These are phyloP conservation scores for Melanostigma gelatinosum DNA, from an alignment of 2,113 vertebrate genomes.

Conservation along the genomic window DNA sequence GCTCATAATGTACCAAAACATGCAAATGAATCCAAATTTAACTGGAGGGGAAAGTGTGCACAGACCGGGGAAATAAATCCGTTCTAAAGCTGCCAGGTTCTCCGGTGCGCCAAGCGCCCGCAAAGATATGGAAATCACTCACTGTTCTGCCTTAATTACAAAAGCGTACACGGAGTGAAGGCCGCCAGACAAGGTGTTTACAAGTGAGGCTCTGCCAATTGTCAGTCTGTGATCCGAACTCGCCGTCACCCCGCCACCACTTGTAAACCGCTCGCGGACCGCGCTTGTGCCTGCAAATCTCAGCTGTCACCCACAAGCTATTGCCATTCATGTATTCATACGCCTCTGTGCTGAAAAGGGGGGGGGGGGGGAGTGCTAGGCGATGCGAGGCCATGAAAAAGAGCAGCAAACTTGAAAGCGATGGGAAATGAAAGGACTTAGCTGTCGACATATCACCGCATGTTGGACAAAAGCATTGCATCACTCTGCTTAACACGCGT, in stretches of 20 bases:
- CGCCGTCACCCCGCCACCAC: background rate
- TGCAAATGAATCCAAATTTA: background rate
- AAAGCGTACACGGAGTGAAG: slow-evolving; percentile 12
- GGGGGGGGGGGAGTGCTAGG: slow-evolving; percentile 14
- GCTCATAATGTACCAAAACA: background rate
- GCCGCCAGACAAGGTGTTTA: slow-evolving; percentile 17
- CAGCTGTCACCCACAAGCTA: slow-evolving; percentile 55
- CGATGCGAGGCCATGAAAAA: slow-evolving; percentile 7
- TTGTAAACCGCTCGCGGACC: slow-evolving; percentile 30
- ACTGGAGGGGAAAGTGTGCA: background rate
- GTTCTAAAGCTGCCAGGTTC: background rate
- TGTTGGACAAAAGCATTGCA: slow-evolving; percentile 26
- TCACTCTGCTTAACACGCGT: slow-evolving; percentile 17
- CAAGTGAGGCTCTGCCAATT: slow-evolving; percentile 36
- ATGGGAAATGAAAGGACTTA: slow-evolving; percentile 29
- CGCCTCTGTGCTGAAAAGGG: slow-evolving; percentile 27
- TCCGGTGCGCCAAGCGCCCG: background rate
- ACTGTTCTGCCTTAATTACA: slow-evolving; percentile 29
- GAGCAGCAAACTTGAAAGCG: slow-evolving; percentile 32
- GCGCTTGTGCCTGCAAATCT: slow-evolving; percentile 47
- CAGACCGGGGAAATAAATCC: slow-evolving; percentile 15
- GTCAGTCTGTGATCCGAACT: slow-evolving; percentile 11
- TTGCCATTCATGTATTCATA: slow-evolving; percentile 70
- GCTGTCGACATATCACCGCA: slow-evolving; percentile 23
- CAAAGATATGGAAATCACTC: slow-evolving; percentile 24